These are phyloP conservation scores for Eufriesea mexicana DNA, from an alignment of 1,140 invertebrate genomes.

Conservation along the genomic window DNA sequence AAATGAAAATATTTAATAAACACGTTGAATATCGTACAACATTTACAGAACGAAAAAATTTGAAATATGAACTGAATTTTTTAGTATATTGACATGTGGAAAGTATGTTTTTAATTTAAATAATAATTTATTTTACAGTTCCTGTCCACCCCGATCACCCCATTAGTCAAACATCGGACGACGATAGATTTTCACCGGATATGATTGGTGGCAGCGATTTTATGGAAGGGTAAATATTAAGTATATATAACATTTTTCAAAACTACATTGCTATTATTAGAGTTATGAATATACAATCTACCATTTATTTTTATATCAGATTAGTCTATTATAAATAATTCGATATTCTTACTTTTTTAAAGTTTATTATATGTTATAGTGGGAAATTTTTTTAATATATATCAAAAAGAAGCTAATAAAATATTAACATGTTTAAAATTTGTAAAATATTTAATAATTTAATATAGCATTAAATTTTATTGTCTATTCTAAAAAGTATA, in stretches of 20 bases:
- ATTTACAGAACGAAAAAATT: background rate
- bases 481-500: background rate
- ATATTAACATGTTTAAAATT: background rate
- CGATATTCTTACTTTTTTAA: background rate
- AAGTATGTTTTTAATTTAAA: background rate
- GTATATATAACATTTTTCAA: conserved; percentile 2
- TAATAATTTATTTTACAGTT: conserved; percentile 63
- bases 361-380: background rate
- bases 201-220: conserved; percentile 66
- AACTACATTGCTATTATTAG: background rate
- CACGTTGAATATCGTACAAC: too few species aligned
- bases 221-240: conserved; percentile 71
- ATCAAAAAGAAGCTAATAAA: background rate
- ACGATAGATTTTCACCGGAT: conserved; percentile 68
- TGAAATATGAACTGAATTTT: background rate
- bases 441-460: background rate
- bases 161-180: conserved; percentile 58
- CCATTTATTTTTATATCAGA: background rate
- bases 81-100: background rate
- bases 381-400: background rate
- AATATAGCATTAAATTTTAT: too few species aligned
- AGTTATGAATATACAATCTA: background rate
- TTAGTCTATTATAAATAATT: background rate
- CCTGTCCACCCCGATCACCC: conserved; percentile 52
- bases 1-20: background rate